Conservation (phyloP, 1,140 invertebrate species). For the Drosophila tsacasi region DNA sequence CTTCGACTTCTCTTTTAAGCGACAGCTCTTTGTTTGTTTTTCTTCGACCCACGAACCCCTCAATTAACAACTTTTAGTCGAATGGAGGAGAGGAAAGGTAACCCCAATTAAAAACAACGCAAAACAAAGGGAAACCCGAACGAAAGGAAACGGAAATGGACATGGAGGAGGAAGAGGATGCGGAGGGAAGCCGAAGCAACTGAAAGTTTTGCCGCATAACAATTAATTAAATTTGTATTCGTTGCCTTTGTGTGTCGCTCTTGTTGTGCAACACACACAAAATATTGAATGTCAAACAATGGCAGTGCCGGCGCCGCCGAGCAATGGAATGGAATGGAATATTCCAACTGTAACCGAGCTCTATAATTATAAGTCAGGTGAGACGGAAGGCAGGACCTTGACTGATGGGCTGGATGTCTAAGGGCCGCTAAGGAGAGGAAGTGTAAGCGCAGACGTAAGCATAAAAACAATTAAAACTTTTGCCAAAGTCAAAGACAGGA, state of each 20-base stretch:
- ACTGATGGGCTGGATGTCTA: slow-evolving; percentile 2
- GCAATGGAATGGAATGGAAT: slow-evolving; percentile 29
- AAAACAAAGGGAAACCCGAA: slow-evolving; percentile 12
- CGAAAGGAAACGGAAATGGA: slow-evolving; percentile 3
- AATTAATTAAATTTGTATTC: slow-evolving; percentile 62
- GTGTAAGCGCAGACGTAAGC: slow-evolving; percentile 57
- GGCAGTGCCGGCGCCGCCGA: neutral
- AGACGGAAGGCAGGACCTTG: slow-evolving; percentile 13
- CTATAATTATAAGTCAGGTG: slow-evolving; percentile 50
- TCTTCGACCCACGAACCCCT: slow-evolving; percentile 13
- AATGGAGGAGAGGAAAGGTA: slow-evolving; percentile 15
- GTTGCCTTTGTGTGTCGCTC: slow-evolving; percentile 31
- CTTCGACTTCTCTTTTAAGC: too few species aligned
- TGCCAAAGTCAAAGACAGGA: slow-evolving; percentile 41
- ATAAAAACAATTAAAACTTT: slow-evolving; percentile 80
- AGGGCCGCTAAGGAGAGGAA: neutral
- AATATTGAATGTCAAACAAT: slow-evolving; percentile 53
- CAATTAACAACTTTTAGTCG: slow-evolving; percentile 49
- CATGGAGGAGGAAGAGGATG: neutral
- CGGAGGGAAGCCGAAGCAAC: slow-evolving; percentile 15
- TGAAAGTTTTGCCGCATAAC: slow-evolving; percentile 56
- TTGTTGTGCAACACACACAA: slow-evolving; percentile 54
- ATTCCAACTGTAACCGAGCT: slow-evolving; percentile 40
- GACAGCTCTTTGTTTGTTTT: slow-evolving; percentile 7
- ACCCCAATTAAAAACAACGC: slow-evolving; percentile 48